Base-by-base conservation (phyloP, 2,888 invertebrate species). In the Acheta domesticus region DNA sequence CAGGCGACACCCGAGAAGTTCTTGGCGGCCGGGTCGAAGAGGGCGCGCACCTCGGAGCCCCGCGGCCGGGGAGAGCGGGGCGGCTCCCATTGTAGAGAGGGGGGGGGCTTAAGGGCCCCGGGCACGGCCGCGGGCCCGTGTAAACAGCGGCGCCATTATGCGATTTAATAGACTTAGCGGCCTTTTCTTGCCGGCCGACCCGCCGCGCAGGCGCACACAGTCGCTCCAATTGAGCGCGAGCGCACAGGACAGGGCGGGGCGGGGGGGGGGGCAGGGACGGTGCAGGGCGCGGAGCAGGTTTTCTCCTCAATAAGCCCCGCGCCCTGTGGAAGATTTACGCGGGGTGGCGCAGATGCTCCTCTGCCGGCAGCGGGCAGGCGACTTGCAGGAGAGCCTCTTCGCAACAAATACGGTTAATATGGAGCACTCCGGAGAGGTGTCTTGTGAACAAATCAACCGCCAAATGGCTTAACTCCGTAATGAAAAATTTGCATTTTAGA, bases 91-190 rank as follows among this genome's bases (percentile, higher is more conserved):
- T 62, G 62, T 62, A 8, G 62, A 16, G 11, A n/a, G 4, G 62
- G 16, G 62, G 36, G 36, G 36, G 36, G 36, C 36, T 36, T 36
- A 8, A 36, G 36, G 36, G 36, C 36, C 36, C 36, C 36, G 36
- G 36, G 36, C 36, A 62, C 62, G 14, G 62, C 14, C 14, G 62
- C 4, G 62, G n/a, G 62, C 62, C 62, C 62, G 62, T 62, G 62
- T 62, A 62, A 62, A 62, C 62, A 62, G 62, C 62, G 14, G 16
- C n/a, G 62, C 62, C n/a, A 62, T 62, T 62, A 14, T 62, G 62
- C 62, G 16, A 62, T 62, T 62, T 62, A 62, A 62, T 62, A 62
- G 62, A 62, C 62, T 62, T 62, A 62, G 62, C 62, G 62, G 62
- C 62, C 62, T 62, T 62, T 62, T 62, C 62, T 62, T 62, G 62